Evolutionary conservation across 2,797 vertebrate species (phyloP).

Genomic region (Aratinga solstitialis): DNA sequence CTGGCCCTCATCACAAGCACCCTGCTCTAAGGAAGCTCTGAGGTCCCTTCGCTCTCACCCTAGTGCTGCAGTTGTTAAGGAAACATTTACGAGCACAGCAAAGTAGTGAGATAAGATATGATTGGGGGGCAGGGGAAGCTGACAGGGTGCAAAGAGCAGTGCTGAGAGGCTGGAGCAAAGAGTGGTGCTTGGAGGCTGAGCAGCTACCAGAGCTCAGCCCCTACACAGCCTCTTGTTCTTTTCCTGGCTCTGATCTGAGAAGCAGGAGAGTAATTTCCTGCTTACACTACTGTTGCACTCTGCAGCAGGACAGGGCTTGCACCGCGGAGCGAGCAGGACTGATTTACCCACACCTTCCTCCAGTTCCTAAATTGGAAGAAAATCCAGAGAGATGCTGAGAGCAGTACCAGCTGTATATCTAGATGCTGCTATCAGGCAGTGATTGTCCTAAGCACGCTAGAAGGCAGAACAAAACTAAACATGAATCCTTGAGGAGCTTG

Average conservation of each 20-base stretch:
- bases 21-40: neutral
- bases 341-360: neutral
- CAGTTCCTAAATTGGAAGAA: neutral
- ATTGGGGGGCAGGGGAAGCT: fast-evolving
- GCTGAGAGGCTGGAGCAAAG: neutral
- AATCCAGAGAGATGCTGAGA: neutral
- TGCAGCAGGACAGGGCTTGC: neutral
- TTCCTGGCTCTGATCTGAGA: neutral
- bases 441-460: neutral
- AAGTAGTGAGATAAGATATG: neutral
- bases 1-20: neutral
- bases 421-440: neutral
- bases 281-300: fast-evolving
- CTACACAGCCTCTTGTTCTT: neutral
- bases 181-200: neutral
- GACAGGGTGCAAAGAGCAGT: neutral
- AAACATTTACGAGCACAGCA: neutral
- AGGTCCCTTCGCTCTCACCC: neutral
- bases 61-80: neutral
- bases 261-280: neutral
- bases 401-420: neutral
- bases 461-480: neutral
- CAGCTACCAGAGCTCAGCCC: neutral
- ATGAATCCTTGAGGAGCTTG: neutral
- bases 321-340: neutral